Percentiles rank a stretch among this genome's conserved stretches.
phyloP scores from a whole-genome alignment of 2,113 vertebrate species.

The Brachypodius melanocephalos region DNA sequence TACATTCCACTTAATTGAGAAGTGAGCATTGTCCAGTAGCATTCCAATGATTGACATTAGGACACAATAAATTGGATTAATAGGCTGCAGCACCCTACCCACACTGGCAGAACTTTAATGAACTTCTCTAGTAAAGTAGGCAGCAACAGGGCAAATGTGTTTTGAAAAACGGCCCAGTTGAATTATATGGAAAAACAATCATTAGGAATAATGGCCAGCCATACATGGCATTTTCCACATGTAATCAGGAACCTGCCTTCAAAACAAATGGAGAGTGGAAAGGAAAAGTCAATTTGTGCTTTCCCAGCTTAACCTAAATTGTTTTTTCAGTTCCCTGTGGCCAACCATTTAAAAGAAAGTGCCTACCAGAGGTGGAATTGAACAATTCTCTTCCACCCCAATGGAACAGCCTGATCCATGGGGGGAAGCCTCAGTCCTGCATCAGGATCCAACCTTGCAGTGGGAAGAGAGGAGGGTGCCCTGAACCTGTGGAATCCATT shows the following conservation, averaged over 20 bases:
- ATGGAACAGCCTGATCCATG: background rate
- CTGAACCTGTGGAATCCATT: background rate
- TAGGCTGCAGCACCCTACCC: background rate
- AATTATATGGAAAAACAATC: background rate
- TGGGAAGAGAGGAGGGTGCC: background rate
- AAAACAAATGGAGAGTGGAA: background rate
- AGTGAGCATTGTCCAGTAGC: background rate
- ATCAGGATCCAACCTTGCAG: background rate
- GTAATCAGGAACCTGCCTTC: background rate
- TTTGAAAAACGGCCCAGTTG: background rate
- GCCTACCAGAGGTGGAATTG: background rate
- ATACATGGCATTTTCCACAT: background rate
- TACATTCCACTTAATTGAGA: background rate
- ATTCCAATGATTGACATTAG: slow-evolving; percentile 41
- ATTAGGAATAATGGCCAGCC: slow-evolving; percentile 19
- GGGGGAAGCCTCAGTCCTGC: background rate
- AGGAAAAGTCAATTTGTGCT: background rate
- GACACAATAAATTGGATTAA: slow-evolving; percentile 52
- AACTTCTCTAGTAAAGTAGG: background rate
- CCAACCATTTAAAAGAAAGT: background rate
- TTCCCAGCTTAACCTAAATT: background rate
- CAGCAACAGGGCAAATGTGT: background rate
- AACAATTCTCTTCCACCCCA: background rate
- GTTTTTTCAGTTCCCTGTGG: background rate
- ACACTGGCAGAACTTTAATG: background rate